Evolutionary conservation across 1,140 invertebrate species (phyloP).

Genomic region (Phocides pigmalion): DNA sequence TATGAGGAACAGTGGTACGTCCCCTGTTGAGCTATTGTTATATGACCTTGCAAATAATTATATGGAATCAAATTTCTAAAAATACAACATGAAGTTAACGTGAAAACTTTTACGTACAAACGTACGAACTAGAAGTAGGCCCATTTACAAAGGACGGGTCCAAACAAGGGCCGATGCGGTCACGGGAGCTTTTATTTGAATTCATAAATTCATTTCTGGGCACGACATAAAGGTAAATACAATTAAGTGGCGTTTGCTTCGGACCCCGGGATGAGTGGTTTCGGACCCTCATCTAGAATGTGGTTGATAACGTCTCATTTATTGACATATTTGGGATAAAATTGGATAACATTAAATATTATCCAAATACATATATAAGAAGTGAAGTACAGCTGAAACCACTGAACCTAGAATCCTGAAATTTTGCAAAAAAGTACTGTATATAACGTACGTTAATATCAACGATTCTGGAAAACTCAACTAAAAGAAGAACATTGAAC

Average conservation of each 20-base stretch:
- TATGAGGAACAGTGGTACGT: no score
- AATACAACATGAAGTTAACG: not conserved
- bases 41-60: no score
- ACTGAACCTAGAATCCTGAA: no score
- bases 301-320: conserved; percentile 9
- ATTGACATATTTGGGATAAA: conserved; percentile 8
- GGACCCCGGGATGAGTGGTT: not conserved
- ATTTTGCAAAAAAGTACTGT: no score
- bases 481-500: no score
- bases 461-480: no score
- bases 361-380: no score
- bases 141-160: not conserved
- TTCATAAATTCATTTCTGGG: conserved; percentile 21
- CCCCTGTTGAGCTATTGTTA: no score
- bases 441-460: no score
- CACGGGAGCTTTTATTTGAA: conserved; percentile 9
- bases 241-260: conserved; percentile 18
- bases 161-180: not conserved
- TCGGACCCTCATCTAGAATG: conserved; percentile 2
- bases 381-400: no score
- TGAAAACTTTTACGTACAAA: not conserved
- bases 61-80: not conserved
- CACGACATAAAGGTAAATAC: conserved; percentile 24
- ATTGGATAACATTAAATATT: not conserved
- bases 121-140: not conserved